Base-by-base conservation (phyloP, 2,113 vertebrate genomes). In the Solenodon paradoxus region DNA sequence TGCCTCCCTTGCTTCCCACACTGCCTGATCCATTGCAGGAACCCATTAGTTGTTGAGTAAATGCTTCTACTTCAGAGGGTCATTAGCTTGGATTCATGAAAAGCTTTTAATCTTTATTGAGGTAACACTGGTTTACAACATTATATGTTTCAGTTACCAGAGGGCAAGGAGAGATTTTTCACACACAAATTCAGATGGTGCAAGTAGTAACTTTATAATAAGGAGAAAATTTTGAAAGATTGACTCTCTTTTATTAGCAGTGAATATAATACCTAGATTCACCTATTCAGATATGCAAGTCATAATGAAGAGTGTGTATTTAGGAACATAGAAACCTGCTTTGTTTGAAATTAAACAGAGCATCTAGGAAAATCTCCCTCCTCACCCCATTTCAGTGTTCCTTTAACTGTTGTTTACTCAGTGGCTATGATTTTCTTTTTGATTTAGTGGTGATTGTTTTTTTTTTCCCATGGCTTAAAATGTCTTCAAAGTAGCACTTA, bases 401-500 rank as follows among this genome's bases (percentile, higher is more conserved):
- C 24, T 92, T 53, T 87, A 83, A 84, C 45, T 77, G 79, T 42
- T 95, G 75, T 94, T 96, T 92, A 84, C 53, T 84, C 71, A 64
- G 75, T 68, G 88, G 85, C 69, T 84, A 94, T 80, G 80, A 38
- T 79, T 95, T 94, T 81, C 61, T 93, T 81, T 77, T 92, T 90
- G 80, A 94, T 94, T 96, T 90, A 59, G 93, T 94, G 57, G 83
- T 94, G 74, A 59, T 59, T 61, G 45, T n/a, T 69, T 74, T 74
- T 74, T 74, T 71, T 7, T 30, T 47, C 68, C 75, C 9, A 35
- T 80, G 71, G 93, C 90, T 95, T 94, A 87, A 83, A 96, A 92
- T 92, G 79, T 89, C 38, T 95, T 92, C 51, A 95, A 95, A 94
- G 84, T 49, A 95, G 63, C 69, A 84, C 78, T 95, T 96, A 90